A percentile compares a stretch with the other conserved stretches of the same genome.
These are phyloP conservation scores for Aegotheles bennettii DNA, from an alignment of 2,113 vertebrate species.

Conservation along the genomic window DNA sequence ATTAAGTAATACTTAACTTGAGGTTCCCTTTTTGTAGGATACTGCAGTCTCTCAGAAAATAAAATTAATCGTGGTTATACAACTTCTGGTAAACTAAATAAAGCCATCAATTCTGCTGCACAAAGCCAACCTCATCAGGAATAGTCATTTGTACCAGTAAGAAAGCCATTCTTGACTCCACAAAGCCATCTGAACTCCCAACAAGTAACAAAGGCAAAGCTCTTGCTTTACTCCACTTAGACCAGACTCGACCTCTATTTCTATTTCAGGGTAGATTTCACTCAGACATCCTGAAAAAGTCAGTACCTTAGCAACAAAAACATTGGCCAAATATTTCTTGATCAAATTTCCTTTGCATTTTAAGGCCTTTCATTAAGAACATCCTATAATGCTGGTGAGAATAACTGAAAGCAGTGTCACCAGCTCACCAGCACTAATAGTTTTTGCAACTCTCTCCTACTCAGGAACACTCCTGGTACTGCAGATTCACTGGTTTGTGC, in stretches of 20 bases:
- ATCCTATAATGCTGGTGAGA: not conserved
- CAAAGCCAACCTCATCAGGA: not conserved
- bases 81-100: not conserved
- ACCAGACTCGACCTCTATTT: not conserved
- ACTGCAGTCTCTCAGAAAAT: slow-evolving; percentile 4
- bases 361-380: not conserved
- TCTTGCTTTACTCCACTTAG: not conserved
- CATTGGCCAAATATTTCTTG: not conserved
- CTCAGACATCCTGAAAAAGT: not conserved
- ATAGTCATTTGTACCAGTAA: not conserved
- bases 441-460: not conserved
- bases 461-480: not conserved
- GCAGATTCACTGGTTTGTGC: not conserved
- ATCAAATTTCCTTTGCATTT: not conserved
- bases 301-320: not conserved
- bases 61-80: not conserved
- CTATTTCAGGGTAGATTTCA: not conserved
- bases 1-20: slow-evolving; percentile 50
- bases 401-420: not conserved
- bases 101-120: not conserved
- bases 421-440: not conserved
- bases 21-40: slow-evolving; percentile 64
- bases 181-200: not conserved
- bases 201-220: not conserved
- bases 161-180: not conserved